These are phyloP conservation scores for Siniperca scherzeri DNA, from an alignment of 2,797 vertebrate genomes.

Conservation along the genomic window DNA sequence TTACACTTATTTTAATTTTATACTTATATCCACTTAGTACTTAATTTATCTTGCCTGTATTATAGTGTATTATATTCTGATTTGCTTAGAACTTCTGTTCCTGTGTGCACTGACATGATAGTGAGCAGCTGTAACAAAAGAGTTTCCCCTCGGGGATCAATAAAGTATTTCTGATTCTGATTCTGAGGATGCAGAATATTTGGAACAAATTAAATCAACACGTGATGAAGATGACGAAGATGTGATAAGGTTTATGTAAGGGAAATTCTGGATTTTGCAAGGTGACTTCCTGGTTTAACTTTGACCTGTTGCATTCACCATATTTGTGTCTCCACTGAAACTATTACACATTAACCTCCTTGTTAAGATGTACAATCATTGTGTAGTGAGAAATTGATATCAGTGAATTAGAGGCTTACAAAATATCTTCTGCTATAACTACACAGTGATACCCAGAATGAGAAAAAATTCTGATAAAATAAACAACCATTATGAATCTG, in stretches of 20 bases:
- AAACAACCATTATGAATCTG: conserved; percentile 6
- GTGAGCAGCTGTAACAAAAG: no score
- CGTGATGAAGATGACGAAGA: background rate
- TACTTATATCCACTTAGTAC: no score
- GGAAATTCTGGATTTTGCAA: conserved; percentile 8
- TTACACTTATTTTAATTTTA: no score
- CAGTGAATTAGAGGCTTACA: background rate
- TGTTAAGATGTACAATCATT: background rate
- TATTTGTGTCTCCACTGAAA: background rate
- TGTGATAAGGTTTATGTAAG: conserved; percentile 15
- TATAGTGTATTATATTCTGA: no score
- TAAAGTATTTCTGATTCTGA: no score
- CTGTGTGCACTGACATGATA: no score
- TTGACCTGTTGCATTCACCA: background rate
- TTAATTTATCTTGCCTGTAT: no score
- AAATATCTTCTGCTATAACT: background rate
- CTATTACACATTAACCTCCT: background rate
- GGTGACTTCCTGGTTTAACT: background rate
- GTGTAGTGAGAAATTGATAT: background rate
- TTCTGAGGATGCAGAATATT: background rate
- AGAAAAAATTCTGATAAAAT: conserved; percentile 15
- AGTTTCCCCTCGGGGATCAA: no score
- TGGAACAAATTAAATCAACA: conserved; percentile 16
- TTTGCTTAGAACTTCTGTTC: no score
- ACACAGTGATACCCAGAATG: background rate